These are phyloP conservation scores for Drosophila kanapiae DNA, from an alignment of 1,140 invertebrate genomes.

Conservation along the genomic window DNA sequence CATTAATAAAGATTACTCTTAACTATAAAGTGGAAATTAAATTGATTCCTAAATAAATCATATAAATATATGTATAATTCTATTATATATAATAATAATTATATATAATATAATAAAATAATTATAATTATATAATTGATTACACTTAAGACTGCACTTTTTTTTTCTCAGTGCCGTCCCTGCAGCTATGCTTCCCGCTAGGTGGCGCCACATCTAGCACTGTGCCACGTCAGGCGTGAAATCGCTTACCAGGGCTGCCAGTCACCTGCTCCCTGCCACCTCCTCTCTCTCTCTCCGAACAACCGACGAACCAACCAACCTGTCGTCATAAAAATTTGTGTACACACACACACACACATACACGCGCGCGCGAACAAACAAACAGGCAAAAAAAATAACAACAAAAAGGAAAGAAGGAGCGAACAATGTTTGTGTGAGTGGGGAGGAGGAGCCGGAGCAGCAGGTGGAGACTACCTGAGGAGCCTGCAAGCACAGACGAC, in stretches of 20 bases:
- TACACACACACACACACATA: conserved; percentile 47
- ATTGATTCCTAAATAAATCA: no score
- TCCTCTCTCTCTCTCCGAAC: conserved; percentile 1
- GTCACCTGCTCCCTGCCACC: conserved; percentile 12
- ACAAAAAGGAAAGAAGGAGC: conserved; percentile 25
- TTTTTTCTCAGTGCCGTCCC: not conserved
- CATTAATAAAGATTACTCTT: no score
- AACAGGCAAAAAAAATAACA: conserved; percentile 35
- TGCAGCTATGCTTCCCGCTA: conserved; percentile 30
- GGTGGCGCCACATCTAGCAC: conserved; percentile 60
- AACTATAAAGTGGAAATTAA: no score
- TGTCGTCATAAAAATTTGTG: conserved; percentile 81
- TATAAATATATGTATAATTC: no score
- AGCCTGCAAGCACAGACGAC: conserved; percentile 10
- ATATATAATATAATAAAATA: no score
- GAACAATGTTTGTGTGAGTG: conserved; percentile 49
- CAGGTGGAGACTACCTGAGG: conserved; percentile 7
- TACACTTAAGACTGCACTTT: not conserved
- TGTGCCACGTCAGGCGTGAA: conserved; percentile 72
- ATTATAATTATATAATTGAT: not conserved
- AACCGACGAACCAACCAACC: conserved; percentile 60
- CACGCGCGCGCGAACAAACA: conserved; percentile 24
- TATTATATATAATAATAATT: no score
- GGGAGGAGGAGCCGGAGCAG: conserved; percentile 4
- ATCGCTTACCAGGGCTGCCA: conserved; percentile 72